Base-by-base conservation (phyloP, 2,888 invertebrate genomes). In the Acronicta alni region DNA sequence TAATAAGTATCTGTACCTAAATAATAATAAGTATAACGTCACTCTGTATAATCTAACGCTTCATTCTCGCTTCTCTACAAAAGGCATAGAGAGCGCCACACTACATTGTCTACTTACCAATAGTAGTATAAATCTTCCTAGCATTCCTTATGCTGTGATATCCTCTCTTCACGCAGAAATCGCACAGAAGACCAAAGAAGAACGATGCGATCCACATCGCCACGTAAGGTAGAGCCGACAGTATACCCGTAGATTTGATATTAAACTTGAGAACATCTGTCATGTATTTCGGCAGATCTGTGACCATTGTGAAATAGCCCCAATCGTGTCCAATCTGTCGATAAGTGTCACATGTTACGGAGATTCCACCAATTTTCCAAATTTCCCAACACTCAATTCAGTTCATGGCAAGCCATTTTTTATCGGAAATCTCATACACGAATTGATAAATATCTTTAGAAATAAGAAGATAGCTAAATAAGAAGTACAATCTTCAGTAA, bases 261-360 rank as follows among this genome's bases (percentile, higher is more conserved):
- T 96, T 94, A 84, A 96, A 96, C 77, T 96, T 95, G 48, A 97
- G 86, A 1, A 96, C 95, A 58, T 96, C 96, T 38, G 95, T 95
- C 95, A 96, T 96, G 85, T 96, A 96, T 65, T 96, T 96, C 0
- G 96, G 96, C 12, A 97, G 88, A 79, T 96, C 96, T 0, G 96
- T 96, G 18, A 96, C 95, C 95, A 97, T 96, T 6, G 96, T 96
- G 84, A 96, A 96, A 80, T 96, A 96, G 5, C 96, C 96, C 95
- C 96, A 97, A 77, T 96, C 96, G 84, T 96, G 96, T 3, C 96
- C 96, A 65, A 96, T 91, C 93, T 96, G 93, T 86, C 52, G 89
- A 64, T 14, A 78, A 57, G 43, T 49, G 35, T 49, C 7, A 57
- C 2, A 39, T 42, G 35, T 51, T 30, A 43, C 14, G 0, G 18